phyloP scores from a whole-genome alignment of 2,888 invertebrate genomes.

The Pollenia labialis region DNA sequence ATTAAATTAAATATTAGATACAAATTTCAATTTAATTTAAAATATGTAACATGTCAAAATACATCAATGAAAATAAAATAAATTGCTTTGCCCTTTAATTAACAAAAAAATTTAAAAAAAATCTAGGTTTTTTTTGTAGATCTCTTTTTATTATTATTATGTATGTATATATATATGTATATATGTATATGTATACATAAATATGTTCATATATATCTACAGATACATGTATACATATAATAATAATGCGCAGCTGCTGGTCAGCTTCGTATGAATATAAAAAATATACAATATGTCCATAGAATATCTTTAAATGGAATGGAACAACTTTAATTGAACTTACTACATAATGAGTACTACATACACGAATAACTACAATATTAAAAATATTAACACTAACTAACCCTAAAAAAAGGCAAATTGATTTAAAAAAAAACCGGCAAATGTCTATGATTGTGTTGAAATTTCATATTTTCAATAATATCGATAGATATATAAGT shows the following conservation, averaged over 20 bases:
- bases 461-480: constrained; percentile 21
- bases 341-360: constrained; percentile 14
- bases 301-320: constrained; percentile 23
- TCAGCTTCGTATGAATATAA: constrained; percentile 48
- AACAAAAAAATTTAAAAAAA: constrained; percentile 16
- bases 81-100: constrained; percentile 42
- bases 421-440: neutral
- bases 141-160: constrained; percentile 12
- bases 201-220: neutral
- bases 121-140: constrained; percentile 37
- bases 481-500: neutral
- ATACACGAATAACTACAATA: neutral
- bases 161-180: neutral
- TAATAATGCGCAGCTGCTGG: constrained; percentile 53
- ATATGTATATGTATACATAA: neutral
- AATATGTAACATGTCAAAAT: constrained; percentile 35
- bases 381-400: neutral
- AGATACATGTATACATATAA: neutral
- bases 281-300: constrained; percentile 23
- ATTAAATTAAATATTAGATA: constrained; percentile 53
- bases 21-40: constrained; percentile 21
- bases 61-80: constrained; percentile 27
- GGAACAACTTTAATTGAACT: constrained; percentile 14
- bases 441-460: constrained; percentile 17
- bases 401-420: constrained; percentile 17